Base-by-base conservation (phyloP, 1,140 invertebrate genomes). In the Plodia interpunctella region DNA sequence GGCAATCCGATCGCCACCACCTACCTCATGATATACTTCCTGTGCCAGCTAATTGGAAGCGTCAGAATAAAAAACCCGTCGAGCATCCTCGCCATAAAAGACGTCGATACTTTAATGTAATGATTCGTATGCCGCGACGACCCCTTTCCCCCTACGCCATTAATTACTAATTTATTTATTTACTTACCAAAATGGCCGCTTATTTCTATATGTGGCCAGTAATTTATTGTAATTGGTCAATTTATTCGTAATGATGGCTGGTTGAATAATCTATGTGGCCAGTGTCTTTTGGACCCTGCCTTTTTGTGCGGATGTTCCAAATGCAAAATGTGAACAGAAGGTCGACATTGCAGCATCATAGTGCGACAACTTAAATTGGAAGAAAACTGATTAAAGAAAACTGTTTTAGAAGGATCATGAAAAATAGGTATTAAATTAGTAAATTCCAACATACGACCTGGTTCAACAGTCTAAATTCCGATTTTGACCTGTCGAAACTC, bases 131-230 rank as follows among this genome's bases (percentile, higher is more conserved):
- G 61, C 72, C 38, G 65, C 53, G 59, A 59, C 53, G 21, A n/a
- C 21, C 13, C 55, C 44, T 60, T 65, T 49, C 63, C 60, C 57
- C 61, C 51, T 17, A 32, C 25, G 30, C 53, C 65, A 65, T 75
- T 75, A 74, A 75, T 75, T 78, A 73, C 72, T 72, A 68, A 69
- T 71, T 73, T 73, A 72, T 72, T 76, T 66, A 66, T 66, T 74
- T 74, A 70, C 65, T 70, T 62, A 70, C 68, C 62, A 70, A 75
- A 72, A 74, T 66, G 66, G 66, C 59, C 13, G 61, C 55, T 75
- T 71, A 74, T 66, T 69, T 55, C 63, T 66, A 62, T 66, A 65
- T 58, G 58, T 57, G 57, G 55, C 62, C 52, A 44, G 63, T 68
- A 69, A 71, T 67, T 71, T 76, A 73, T 71, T 70, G 65, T 76